A percentile compares a stretch with the other conserved stretches of the same genome.
Conservation (phyloP, 1,140 invertebrate species). For the Drosophila littoralis region DNA sequence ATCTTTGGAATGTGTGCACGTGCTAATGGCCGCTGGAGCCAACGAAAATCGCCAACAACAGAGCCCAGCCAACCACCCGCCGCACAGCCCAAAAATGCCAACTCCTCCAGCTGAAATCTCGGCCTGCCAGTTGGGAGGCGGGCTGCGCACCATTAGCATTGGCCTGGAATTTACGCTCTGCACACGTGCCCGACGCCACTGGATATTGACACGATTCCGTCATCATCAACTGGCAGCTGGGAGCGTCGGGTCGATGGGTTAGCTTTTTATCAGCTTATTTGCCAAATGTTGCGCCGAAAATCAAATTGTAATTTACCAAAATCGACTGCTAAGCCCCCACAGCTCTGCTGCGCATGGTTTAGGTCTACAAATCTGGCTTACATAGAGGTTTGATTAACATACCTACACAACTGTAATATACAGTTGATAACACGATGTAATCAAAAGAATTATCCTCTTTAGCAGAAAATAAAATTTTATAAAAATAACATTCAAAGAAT, state of each 20-base stretch:
- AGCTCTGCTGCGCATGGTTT: too few species aligned
- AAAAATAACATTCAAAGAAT: too few species aligned
- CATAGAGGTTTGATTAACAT: too few species aligned
- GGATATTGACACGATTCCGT: slow-evolving; percentile 73
- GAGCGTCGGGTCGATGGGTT: neutral
- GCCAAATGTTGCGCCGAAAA: slow-evolving; percentile 24
- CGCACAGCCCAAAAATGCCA: neutral
- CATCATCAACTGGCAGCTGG: slow-evolving; percentile 61
- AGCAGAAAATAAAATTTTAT: too few species aligned
- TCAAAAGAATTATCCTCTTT: too few species aligned
- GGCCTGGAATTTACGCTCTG: slow-evolving; percentile 62
- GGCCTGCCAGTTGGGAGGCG: slow-evolving; percentile 49
- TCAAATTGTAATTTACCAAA: slow-evolving; percentile 33
- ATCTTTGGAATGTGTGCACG: slow-evolving; percentile 70
- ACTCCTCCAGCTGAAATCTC: slow-evolving; percentile 57
- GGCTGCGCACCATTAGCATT: slow-evolving; percentile 65
- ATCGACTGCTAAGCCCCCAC: neutral
- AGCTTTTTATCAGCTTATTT: slow-evolving; percentile 29
- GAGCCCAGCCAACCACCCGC: slow-evolving; percentile 2
- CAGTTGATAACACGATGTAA: too few species aligned
- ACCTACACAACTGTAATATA: too few species aligned
- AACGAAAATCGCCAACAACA: slow-evolving; percentile 50
- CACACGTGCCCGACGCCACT: slow-evolving; percentile 56
- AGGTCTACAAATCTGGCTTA: too few species aligned
- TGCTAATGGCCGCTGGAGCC: slow-evolving; percentile 67